These are phyloP conservation scores for Sylvietta virens DNA, from an alignment of 2,113 vertebrate genomes.

Conservation along the genomic window DNA sequence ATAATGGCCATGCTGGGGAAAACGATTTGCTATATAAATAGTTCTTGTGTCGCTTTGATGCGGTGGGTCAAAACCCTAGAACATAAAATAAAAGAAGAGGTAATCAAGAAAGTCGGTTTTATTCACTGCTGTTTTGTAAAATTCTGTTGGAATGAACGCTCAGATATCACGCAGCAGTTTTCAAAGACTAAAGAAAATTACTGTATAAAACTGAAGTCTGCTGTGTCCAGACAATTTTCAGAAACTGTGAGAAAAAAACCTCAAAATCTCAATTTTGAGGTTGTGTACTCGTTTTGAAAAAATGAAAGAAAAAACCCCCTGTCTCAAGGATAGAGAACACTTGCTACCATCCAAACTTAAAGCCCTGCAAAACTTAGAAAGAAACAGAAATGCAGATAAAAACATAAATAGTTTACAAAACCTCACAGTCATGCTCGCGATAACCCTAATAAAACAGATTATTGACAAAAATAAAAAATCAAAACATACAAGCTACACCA, in stretches of 20 bases:
- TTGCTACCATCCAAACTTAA: not conserved
- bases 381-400: not conserved
- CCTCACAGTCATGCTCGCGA: accelerated
- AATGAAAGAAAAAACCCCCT: not conserved
- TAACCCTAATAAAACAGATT: not conserved
- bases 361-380: not conserved
- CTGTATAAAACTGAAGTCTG: not conserved
- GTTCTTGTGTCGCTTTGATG: slow-evolving; percentile 97
- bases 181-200: not conserved
- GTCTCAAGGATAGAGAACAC: not conserved
- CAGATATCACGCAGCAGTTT: not conserved
- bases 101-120: not conserved
- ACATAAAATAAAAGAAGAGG: not conserved
- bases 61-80: slow-evolving; percentile 94
- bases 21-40: slow-evolving; percentile 94
- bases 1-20: slow-evolving; percentile 92
- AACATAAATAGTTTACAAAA: not conserved
- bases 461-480: not conserved
- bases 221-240: not conserved
- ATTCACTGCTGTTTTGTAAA: not conserved
- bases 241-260: accelerated
- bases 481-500: not conserved
- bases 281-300: not conserved
- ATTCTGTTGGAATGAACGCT: not conserved
- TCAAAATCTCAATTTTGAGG: not conserved